phyloP scores from a whole-genome alignment of 2,113 vertebrate species.

The Chaetodon auriga region DNA sequence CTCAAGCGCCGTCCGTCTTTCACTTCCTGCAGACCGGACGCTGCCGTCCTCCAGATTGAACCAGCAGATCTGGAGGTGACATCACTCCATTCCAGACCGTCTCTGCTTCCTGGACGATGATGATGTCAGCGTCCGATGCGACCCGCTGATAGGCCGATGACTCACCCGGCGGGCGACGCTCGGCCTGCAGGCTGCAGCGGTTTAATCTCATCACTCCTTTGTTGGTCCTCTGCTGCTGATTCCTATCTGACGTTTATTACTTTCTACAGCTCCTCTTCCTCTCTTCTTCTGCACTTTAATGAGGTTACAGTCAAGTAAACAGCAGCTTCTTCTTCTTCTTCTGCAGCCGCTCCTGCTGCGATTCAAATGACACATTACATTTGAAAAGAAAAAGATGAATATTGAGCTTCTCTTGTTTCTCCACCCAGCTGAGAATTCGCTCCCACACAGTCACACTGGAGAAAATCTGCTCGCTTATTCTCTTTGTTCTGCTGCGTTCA shows the following conservation, averaged over 20 bases:
- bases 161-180: not conserved
- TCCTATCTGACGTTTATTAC: not conserved
- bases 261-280: not conserved
- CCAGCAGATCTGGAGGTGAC: not conserved
- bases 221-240: not conserved
- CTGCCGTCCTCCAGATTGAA: not conserved
- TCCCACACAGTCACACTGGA: slow-evolving; percentile 1
- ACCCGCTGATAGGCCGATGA: slow-evolving; percentile 22
- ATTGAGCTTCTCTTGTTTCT: slow-evolving; percentile 18
- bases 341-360: slow-evolving; percentile 19
- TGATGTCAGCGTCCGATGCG: slow-evolving; percentile 31
- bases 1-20: no score
- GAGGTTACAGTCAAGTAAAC: slow-evolving; percentile 7
- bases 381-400: slow-evolving; percentile 13
- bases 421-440: not conserved
- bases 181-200: not conserved
- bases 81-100: not conserved
- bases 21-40: no score
- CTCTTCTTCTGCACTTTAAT: slow-evolving; percentile 38
- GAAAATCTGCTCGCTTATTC: slow-evolving; percentile 22
- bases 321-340: not conserved
- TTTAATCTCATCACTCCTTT: slow-evolving; percentile 1
- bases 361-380: slow-evolving; percentile 30
- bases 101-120: not conserved
- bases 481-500: slow-evolving; percentile 25